Evolutionary conservation across 1,140 invertebrate species (phyloP), one percentile per base, ranked within the genome.

Genomic region (Druon quercuslanigerum): DNA sequence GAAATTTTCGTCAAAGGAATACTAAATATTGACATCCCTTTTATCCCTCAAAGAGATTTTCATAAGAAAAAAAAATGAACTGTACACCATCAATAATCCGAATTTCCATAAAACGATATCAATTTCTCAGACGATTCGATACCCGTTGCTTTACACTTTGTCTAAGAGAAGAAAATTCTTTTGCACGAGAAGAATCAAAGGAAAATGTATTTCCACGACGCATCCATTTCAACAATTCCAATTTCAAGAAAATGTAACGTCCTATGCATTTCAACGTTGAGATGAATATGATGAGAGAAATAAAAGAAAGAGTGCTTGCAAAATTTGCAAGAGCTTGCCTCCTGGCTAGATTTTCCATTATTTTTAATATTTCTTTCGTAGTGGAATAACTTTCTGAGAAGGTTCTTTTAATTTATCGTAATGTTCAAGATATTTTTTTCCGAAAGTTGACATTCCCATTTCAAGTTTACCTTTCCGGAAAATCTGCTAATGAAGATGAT

Each of bases 201-300:
- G 60, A 25, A 66, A 66, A 66, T n/a, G 33, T 33, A 66, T 66
- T 66, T 66, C 46, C 25, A 66, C 60, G 60, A 46, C 46, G 60
- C 60, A 66, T 40, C 14, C 60, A 66, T 40, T 40, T 46, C 57
- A 60, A 60, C 57, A 20, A 60, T 60, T 60, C 20, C 57, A 60
- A 60, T 60, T 60, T 60, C 57, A 60, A 60, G 57, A 60, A 60
- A 60, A 20, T 13, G 57, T 60, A 60, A 60, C 57, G 57, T 66
- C 8, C 60, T 33, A 66, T 46, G 60, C 33, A 66, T 66, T 66
- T 66, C 60, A 17, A 54, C 16, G 8, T 7, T 40, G 60, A n/a
- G 40, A 66, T 66, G 25, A 66, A 40, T 33, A 40, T 46, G 16
- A 66, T 40, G 25, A 66, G 60, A 33, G 33, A 66, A 66, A 6